Base-by-base conservation (phyloP, 2,113 vertebrate species). In the Myocastor coypus region DNA sequence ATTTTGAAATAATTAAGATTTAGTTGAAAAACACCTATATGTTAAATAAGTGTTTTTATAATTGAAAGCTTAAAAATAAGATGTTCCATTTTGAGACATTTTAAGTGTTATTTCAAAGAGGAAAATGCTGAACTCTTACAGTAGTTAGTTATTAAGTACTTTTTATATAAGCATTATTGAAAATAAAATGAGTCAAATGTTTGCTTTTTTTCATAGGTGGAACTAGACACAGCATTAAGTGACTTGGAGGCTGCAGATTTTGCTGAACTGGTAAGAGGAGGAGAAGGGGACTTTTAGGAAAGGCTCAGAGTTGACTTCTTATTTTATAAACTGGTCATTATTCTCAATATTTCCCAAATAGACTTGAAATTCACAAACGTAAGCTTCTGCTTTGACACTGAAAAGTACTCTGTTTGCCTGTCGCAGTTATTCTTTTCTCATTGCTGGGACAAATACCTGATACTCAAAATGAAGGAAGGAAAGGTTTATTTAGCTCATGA, bases 161-260 rank as follows among this genome's bases (percentile, higher is more conserved):
- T 80, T 80, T 52, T 52, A 42, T 59, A n/a, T 85, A 42, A 20
- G n/a, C 22, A 64, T 64, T 64, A 83, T 32, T 87, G 50, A 83
- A 93, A 77, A 89, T 88, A 55, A 92, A 66, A 9, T n/a, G 19
- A 95, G 26, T 83, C 84, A 80, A 89, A 75, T 91, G 42, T 85
- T 87, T 83, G 9, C 78, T 89, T 24, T 8, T 59, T 64, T 84
- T 97, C 30, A 57, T 97, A 99, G 99, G 95, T 99, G 97, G 99
- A 99, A 97, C 98, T 99, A 93, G 99, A 99, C 88, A 99, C 99
- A 4, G 98, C 99, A 57, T 97, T 99, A 71, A 99, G 99, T 97
- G 99, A 99, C 97, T 98, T 99, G 94, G 99, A 99, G 97, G 99
- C 99, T 1, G 99, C 99, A 82, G 99, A 99, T 97, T 99, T 99